Evolutionary conservation across 2,888 invertebrate genomes (phyloP).

Genomic region (Catonia carolina): DNA sequence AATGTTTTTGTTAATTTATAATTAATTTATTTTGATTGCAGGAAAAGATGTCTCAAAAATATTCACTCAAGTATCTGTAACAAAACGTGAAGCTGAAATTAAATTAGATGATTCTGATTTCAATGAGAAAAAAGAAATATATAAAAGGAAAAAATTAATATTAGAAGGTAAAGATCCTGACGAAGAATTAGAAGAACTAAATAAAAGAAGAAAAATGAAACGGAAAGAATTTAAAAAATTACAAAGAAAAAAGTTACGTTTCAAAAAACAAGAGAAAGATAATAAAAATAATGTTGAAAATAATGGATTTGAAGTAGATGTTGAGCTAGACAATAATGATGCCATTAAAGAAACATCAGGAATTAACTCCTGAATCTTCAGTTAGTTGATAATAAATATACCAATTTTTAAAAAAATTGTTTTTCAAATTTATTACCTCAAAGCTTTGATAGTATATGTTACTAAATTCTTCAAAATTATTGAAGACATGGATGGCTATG

Average conservation of each 20-base stretch:
- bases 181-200: constrained; percentile 18
- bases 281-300: too few relatives aligned
- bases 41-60: constrained; percentile 85
- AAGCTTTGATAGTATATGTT: too few relatives aligned
- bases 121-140: constrained; percentile 77
- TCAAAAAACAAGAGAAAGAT: too few relatives aligned
- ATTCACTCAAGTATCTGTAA: constrained; percentile 86
- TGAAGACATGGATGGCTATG: too few relatives aligned
- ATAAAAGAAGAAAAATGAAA: constrained; percentile 12
- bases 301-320: too few relatives aligned
- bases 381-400: too few relatives aligned
- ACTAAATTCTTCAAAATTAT: too few relatives aligned
- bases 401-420: too few relatives aligned
- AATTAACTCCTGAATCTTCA: too few relatives aligned
- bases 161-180: constrained; percentile 59
- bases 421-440: too few relatives aligned
- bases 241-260: constrained; percentile 7
- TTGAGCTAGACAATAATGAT: too few relatives aligned
- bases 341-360: too few relatives aligned
- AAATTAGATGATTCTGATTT: constrained; percentile 86
- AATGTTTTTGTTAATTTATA: constrained; percentile 18
- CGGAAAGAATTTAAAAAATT: constrained; percentile 3
- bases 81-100: constrained; percentile 88
- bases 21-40: constrained; percentile 40
- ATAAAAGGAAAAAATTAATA: constrained; percentile 81